phyloP scores from a whole-genome alignment of 2,797 vertebrate genomes.

The Thamnophis elegans region DNA sequence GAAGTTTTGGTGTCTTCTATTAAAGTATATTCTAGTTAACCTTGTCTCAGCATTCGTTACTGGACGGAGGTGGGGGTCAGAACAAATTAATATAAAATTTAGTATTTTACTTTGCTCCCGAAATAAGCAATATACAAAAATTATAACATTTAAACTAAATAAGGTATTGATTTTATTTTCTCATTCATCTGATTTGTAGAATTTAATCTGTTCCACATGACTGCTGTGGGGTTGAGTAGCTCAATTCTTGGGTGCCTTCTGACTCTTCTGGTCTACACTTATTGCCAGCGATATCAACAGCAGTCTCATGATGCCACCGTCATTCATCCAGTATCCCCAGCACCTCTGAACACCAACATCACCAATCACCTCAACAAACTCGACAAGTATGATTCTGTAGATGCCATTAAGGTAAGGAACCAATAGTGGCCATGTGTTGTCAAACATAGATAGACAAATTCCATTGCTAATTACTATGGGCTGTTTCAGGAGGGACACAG shows the following conservation, averaged over 20 bases:
- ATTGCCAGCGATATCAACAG: constrained; percentile 95
- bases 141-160: background rate
- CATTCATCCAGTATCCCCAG: constrained; percentile 93
- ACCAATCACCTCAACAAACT: constrained; percentile 99
- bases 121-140: background rate
- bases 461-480: background rate
- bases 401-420: constrained; percentile 92
- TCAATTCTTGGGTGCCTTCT: constrained; percentile 94
- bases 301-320: constrained; percentile 95
- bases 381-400: constrained; percentile 95
- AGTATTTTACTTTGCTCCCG: background rate
- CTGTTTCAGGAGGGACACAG: background rate
- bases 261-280: constrained; percentile 91
- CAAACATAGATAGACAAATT: background rate
- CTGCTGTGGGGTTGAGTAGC: constrained; percentile 93
- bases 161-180: background rate
- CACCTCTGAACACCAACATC: constrained; percentile 95
- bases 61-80: no score
- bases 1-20: no score
- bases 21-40: no score
- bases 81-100: background rate
- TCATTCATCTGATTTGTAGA: constrained; percentile 69
- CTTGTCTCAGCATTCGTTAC: no score
- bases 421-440: background rate
- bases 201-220: constrained; percentile 97